Percentiles rank a stretch among this genome's conserved stretches.
Conservation (phyloP, 1,140 invertebrate genomes). For the Gerris buenoi region DNA sequence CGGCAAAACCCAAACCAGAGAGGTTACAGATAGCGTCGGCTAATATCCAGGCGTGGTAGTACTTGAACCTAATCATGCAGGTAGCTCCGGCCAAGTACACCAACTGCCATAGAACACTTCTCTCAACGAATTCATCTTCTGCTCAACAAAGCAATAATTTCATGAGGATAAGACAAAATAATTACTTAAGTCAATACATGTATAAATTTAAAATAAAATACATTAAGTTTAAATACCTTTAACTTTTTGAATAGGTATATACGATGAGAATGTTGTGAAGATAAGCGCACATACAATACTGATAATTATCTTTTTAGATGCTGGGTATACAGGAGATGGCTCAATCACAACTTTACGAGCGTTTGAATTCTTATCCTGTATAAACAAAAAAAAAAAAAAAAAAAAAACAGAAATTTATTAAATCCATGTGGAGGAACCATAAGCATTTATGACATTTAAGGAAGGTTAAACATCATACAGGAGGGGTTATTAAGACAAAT, state of each 20-base stretch:
- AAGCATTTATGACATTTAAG: too few species aligned
- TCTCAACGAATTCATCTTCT: slow-evolving; percentile 51
- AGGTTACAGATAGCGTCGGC: slow-evolving; percentile 89
- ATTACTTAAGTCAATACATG: too few species aligned
- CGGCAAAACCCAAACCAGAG: slow-evolving; percentile 80
- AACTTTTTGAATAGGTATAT: slow-evolving; percentile 43
- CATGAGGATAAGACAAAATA: too few species aligned
- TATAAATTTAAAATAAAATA: too few species aligned
- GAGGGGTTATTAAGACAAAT: too few species aligned
- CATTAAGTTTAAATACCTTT: slow-evolving; percentile 40
- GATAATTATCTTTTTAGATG: slow-evolving; percentile 46
- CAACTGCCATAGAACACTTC: slow-evolving; percentile 44
- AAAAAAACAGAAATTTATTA: neutral
- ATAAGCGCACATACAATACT: slow-evolving; percentile 48
- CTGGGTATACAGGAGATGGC: slow-evolving; percentile 43
- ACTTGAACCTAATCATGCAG: slow-evolving; percentile 70
- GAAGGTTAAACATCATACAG: too few species aligned
- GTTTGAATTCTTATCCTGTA: slow-evolving; percentile 30
- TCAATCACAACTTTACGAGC: slow-evolving; percentile 35
- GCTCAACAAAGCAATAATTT: slow-evolving; percentile 10
- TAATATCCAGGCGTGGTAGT: slow-evolving; percentile 92
- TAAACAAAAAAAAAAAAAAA: slow-evolving; percentile 18
- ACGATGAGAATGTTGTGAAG: slow-evolving; percentile 43
- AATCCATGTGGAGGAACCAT: too few species aligned
- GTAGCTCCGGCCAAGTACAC: slow-evolving; percentile 65